A percentile compares a stretch with the other conserved stretches of the same genome.
Conservation (phyloP, 2,113 vertebrate genomes). For the Heteronetta atricapilla region DNA sequence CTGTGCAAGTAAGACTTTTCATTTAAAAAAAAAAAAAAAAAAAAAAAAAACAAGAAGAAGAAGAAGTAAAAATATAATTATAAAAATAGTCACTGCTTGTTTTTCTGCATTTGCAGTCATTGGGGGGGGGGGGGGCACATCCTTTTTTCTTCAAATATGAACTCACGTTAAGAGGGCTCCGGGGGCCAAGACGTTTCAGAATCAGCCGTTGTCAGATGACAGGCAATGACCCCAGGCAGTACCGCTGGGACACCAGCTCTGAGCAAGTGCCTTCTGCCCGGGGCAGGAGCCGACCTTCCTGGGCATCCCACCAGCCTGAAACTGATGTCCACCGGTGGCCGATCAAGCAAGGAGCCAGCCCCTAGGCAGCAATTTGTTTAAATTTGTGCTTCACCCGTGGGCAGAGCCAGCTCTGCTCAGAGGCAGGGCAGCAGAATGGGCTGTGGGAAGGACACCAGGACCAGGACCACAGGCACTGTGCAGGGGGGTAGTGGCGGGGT, state of each 20-base stretch:
- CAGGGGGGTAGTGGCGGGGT: background rate
- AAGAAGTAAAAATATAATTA: background rate
- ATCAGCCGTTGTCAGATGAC: background rate
- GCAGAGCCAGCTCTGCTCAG: background rate
- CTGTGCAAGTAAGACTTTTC: background rate
- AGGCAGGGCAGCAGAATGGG: background rate
- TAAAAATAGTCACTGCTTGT: background rate
- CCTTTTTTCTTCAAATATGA: background rate
- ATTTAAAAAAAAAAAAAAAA: background rate
- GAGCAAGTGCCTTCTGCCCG: background rate
- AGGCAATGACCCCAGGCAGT: background rate
- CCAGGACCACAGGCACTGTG: background rate
- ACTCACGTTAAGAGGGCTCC: background rate
- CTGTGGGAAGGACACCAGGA: background rate
- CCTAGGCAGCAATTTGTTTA: background rate
- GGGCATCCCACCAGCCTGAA: background rate
- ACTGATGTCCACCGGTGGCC: background rate
- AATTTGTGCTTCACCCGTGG: rapidly evolving
- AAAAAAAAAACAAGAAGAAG: background rate
- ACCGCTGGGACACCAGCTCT: background rate
- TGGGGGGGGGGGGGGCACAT: rapidly evolving
- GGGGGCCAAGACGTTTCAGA: background rate
- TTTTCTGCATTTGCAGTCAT: background rate
- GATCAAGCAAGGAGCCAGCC: background rate
- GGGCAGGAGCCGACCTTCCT: background rate